These are phyloP conservation scores for Dolichallabes microphthalmus DNA, from an alignment of 2,113 vertebrate genomes.

Conservation along the genomic window DNA sequence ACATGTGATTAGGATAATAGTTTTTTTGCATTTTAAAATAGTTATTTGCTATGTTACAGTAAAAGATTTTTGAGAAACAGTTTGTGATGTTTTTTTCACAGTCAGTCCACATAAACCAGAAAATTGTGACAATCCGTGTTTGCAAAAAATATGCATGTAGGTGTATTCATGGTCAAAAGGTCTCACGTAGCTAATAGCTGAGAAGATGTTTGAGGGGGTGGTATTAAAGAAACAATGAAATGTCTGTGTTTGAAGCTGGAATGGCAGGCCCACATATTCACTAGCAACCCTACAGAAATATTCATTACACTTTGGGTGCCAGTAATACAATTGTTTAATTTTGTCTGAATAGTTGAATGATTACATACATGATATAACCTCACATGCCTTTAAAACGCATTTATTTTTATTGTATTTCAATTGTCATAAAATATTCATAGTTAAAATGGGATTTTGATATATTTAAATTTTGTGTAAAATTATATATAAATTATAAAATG, in stretches of 20 bases:
- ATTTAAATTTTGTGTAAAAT: neutral
- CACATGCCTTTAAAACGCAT: neutral
- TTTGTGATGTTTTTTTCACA: conserved; percentile 21
- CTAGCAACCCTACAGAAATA: conserved; percentile 17
- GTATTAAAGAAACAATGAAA: conserved; percentile 57
- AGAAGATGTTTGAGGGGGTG: conserved; percentile 50
- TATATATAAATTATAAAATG: neutral
- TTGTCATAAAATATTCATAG: neutral
- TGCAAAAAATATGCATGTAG: conserved; percentile 43
- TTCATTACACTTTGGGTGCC: neutral
- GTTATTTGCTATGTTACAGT: neutral
- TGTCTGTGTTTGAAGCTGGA: conserved; percentile 55
- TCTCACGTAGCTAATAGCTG: conserved; percentile 51
- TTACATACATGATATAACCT: neutral
- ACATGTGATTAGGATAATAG: neutral
- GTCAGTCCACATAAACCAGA: neutral
- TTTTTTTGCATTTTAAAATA: neutral
- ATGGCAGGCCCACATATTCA: conserved; percentile 40
- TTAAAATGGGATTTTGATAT: neutral
- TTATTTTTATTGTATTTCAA: no score
- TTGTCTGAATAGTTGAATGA: neutral
- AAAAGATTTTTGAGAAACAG: neutral
- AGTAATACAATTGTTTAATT: neutral
- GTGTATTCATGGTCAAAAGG: conserved; percentile 44
- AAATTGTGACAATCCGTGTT: neutral